phyloP scores from a whole-genome alignment of 2,113 vertebrate species.

The Corythaixoides concolor region DNA sequence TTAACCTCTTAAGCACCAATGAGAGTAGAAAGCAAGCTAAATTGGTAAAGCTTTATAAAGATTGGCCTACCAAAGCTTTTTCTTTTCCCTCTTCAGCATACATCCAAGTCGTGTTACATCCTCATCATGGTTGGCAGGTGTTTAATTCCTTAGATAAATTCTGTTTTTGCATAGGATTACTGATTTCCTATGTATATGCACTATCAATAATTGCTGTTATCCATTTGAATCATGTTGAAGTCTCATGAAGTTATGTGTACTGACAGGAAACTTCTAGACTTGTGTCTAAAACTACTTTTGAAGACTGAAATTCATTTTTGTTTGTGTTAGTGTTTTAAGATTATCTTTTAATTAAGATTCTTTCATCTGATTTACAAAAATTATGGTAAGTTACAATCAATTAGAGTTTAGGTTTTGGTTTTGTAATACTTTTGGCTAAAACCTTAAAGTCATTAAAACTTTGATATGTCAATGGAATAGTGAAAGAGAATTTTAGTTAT shows the following conservation, averaged over 20 bases:
- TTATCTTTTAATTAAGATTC: neutral
- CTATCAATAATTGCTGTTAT: neutral
- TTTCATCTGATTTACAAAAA: neutral
- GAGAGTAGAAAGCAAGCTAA: conserved; percentile 60
- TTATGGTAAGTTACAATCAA: neutral
- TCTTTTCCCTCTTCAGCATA: neutral
- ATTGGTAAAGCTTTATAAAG: conserved; percentile 66
- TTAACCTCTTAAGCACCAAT: conserved; percentile 81
- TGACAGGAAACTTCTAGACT: neutral
- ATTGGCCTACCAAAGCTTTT: conserved; percentile 28
- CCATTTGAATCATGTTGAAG: neutral
- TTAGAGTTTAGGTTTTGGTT: neutral
- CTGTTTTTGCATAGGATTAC: conserved; percentile 29
- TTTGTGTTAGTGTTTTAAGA: neutral
- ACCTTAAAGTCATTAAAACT: neutral
- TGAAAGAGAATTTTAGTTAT: neutral
- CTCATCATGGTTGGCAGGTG: neutral
- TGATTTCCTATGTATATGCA: neutral
- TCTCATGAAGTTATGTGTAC: neutral
- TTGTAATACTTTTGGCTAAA: neutral
- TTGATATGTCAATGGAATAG: neutral
- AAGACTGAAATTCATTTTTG: neutral
- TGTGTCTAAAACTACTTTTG: neutral
- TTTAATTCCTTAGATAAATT: conserved; percentile 19
- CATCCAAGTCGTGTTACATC: neutral